Conservation (phyloP, 1,140 invertebrate species). For the Drosophila bifasciata region DNA sequence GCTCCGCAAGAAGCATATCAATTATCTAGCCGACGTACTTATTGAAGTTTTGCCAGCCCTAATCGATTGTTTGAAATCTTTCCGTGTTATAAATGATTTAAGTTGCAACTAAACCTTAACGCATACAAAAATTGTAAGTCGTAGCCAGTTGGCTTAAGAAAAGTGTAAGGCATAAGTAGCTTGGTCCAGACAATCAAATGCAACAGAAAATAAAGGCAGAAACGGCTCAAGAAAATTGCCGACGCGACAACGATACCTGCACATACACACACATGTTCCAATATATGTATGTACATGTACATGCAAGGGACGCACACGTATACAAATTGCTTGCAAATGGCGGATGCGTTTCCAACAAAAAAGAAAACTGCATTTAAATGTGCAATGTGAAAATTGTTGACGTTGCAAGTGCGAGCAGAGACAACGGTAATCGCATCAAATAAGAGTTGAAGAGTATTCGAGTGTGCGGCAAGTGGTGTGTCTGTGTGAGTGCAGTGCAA, state of each 20-base stretch:
- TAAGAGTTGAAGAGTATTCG: conserved; percentile 13
- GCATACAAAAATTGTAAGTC: conserved; percentile 64
- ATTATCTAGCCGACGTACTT: neutral
- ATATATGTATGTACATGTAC: too few species aligned
- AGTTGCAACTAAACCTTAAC: neutral
- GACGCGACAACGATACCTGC: conserved; percentile 66
- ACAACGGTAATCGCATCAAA: conserved; percentile 52
- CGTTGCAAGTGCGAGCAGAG: conserved; percentile 63
- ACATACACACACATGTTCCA: conserved; percentile 12
- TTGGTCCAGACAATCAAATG: conserved; percentile 28
- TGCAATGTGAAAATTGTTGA: conserved; percentile 74
- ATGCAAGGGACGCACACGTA: conserved; percentile 29
- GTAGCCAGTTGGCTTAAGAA: conserved; percentile 23
- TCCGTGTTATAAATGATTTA: neutral
- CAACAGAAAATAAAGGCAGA: conserved; percentile 34
- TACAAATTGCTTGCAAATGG: conserved; percentile 75
- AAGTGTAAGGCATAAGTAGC: conserved; percentile 31
- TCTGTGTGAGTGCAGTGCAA: conserved; percentile 54
- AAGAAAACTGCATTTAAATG: conserved; percentile 70
- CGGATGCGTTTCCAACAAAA: conserved; percentile 68
- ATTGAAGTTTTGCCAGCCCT: neutral
- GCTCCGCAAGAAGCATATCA: too few species aligned
- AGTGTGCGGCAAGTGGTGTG: conserved; percentile 10
- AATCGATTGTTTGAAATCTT: neutral
- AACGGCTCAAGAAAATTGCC: conserved; percentile 59